Conservation (phyloP, 2,113 vertebrate genomes). For the Chroicocephalus ridibundus region DNA sequence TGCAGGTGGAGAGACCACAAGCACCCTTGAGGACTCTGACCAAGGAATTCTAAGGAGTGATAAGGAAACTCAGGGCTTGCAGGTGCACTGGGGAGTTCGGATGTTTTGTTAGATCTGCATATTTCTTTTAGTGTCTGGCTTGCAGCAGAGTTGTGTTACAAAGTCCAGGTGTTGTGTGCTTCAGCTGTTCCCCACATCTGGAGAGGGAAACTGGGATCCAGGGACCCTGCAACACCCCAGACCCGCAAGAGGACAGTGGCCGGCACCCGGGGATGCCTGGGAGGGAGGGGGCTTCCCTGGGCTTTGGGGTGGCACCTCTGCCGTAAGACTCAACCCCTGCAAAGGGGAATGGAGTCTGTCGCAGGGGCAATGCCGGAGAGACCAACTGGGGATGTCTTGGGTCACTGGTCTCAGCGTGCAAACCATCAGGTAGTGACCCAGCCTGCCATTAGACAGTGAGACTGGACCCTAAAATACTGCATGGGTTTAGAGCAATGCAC, state of each 20-base stretch:
- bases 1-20: not conserved
- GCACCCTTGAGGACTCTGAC: not conserved
- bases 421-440: not conserved
- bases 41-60: not conserved
- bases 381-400: not conserved
- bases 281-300: not conserved
- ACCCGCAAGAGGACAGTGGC: rapidly evolving
- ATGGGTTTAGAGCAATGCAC: not conserved
- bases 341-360: not conserved
- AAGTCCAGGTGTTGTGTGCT: not conserved
- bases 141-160: not conserved
- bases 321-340: not conserved
- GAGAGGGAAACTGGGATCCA: not conserved
- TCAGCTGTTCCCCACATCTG: not conserved
- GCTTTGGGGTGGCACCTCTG: not conserved
- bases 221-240: not conserved
- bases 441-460: not conserved
- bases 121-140: constrained; percentile 40
- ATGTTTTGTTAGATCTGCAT: constrained; percentile 19
- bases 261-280: rapidly evolving
- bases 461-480: not conserved
- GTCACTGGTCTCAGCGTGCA: rapidly evolving
- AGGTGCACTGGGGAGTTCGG: not conserved
- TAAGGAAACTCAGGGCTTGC: not conserved
- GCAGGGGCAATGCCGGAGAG: not conserved